Conservation (phyloP, 2,797 vertebrate genomes). For the Moxostoma hubbsi region DNA sequence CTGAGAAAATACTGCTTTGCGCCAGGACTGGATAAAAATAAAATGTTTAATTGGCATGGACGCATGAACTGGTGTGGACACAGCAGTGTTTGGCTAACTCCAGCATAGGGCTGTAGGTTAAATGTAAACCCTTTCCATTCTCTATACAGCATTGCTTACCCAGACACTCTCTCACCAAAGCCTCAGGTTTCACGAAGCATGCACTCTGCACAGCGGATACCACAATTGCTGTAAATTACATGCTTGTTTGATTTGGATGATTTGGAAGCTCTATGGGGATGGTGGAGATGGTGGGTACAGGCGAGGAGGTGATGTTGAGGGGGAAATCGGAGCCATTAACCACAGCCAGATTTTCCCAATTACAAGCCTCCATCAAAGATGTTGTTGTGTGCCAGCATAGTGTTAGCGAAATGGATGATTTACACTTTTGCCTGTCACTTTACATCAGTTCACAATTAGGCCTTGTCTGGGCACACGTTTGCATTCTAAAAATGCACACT, state of each 20-base stretch:
- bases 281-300: constrained; percentile 16
- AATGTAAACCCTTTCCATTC: constrained; percentile 55
- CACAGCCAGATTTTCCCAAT: constrained; percentile 67
- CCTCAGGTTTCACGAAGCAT: constrained; percentile 61
- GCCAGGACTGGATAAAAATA: constrained; percentile 2
- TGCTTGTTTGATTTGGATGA: constrained; percentile 60
- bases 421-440: constrained; percentile 63
- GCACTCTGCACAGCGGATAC: constrained; percentile 60
- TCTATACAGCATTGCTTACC: constrained; percentile 43
- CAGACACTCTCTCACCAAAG: constrained; percentile 54
- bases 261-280: constrained; percentile 52
- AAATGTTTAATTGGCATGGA: constrained; percentile 22
- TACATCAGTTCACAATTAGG: constrained; percentile 59
- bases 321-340: constrained; percentile 51
- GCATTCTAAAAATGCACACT: constrained; percentile 43
- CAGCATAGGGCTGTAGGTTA: constrained; percentile 23
- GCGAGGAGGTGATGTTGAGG: constrained; percentile 21
- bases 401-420: constrained; percentile 58
- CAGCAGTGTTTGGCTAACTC: constrained; percentile 1
- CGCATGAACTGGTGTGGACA: neutral
- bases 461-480: constrained; percentile 43
- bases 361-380: constrained; percentile 62
- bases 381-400: constrained; percentile 58
- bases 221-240: constrained; percentile 67
- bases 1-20: constrained; percentile 26